Conservation (phyloP, 2,113 vertebrate genomes). For the Gobius niger region DNA sequence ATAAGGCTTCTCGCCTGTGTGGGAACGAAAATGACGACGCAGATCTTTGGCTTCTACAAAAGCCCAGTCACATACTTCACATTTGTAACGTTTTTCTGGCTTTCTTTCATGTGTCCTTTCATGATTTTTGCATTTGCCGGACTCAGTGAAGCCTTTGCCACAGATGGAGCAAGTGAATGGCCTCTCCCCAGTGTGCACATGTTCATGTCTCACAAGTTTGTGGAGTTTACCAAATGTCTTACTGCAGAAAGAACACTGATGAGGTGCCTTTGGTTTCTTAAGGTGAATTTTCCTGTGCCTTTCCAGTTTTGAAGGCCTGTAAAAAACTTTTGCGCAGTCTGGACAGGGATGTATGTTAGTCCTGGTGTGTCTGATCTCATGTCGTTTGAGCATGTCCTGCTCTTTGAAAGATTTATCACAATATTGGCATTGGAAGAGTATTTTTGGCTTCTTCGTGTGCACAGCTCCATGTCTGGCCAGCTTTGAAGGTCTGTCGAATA, state of each 20-base stretch:
- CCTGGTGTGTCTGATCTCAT: slow-evolving; percentile 53
- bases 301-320: slow-evolving; percentile 58
- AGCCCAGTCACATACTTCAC: slow-evolving; percentile 48
- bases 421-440: slow-evolving; percentile 40
- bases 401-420: slow-evolving; percentile 61
- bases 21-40: slow-evolving; percentile 48
- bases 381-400: slow-evolving; percentile 55
- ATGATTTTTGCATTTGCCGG: slow-evolving; percentile 62
- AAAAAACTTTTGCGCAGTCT: slow-evolving; percentile 64
- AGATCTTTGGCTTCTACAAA: slow-evolving; percentile 63
- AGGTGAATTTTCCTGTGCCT: slow-evolving; percentile 58
- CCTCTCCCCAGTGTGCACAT: slow-evolving; percentile 68
- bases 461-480: slow-evolving; percentile 56
- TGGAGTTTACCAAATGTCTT: slow-evolving; percentile 59
- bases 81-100: slow-evolving; percentile 65
- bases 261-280: slow-evolving; percentile 56
- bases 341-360: slow-evolving; percentile 66
- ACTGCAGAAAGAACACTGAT: slow-evolving; percentile 62
- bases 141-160: slow-evolving; percentile 60
- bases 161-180: slow-evolving; percentile 64
- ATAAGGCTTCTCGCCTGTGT: slow-evolving; percentile 70
- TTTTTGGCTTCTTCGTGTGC: slow-evolving; percentile 40
- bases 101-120: slow-evolving; percentile 62
- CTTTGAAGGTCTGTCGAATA: slow-evolving; percentile 60
- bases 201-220: slow-evolving; percentile 62